A percentile compares a stretch with the other conserved stretches of the same genome.
Evolutionary conservation across 2,797 vertebrate genomes (phyloP).

Genomic region (Arrhamphus sclerolepis): DNA sequence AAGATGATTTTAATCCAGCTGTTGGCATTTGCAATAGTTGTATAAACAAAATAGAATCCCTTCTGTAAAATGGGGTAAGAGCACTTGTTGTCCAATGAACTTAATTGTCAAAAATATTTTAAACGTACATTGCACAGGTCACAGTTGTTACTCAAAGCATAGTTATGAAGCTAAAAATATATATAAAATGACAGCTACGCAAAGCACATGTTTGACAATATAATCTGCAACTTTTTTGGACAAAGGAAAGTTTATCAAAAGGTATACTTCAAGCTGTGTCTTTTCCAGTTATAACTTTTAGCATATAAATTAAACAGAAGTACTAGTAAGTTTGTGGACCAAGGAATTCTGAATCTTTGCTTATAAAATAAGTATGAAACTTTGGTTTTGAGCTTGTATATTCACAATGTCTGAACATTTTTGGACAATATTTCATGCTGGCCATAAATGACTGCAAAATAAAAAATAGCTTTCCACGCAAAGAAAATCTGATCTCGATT

Average conservation of each 20-base stretch:
- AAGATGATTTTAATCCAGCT: conserved; percentile 78
- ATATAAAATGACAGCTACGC: conserved; percentile 15
- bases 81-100: conserved; percentile 68
- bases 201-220: conserved; percentile 32
- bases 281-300: conserved; percentile 70
- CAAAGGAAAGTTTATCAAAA: conserved; percentile 45
- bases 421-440: conserved; percentile 47
- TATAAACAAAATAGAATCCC: conserved; percentile 78
- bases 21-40: conserved; percentile 77
- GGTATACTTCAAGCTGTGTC: conserved; percentile 44
- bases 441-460: conserved; percentile 37
- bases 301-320: conserved; percentile 51
- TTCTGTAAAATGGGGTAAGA: conserved; percentile 73
- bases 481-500: conserved; percentile 30
- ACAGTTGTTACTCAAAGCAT: conserved; percentile 49
- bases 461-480: conserved; percentile 12
- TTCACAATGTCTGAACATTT: conserved; percentile 56
- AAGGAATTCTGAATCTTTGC: conserved; percentile 44
- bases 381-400: conserved; percentile 78
- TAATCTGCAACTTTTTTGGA: conserved; percentile 43
- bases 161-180: conserved; percentile 26
- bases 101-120: conserved; percentile 43
- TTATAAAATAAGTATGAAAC: conserved; percentile 64
- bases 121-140: conserved; percentile 44
- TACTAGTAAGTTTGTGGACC: conserved; percentile 42